Percentiles rank a stretch among this genome's conserved stretches.
Conservation (phyloP, 1,140 invertebrate genomes). For the Macrostomum lignano region DNA sequence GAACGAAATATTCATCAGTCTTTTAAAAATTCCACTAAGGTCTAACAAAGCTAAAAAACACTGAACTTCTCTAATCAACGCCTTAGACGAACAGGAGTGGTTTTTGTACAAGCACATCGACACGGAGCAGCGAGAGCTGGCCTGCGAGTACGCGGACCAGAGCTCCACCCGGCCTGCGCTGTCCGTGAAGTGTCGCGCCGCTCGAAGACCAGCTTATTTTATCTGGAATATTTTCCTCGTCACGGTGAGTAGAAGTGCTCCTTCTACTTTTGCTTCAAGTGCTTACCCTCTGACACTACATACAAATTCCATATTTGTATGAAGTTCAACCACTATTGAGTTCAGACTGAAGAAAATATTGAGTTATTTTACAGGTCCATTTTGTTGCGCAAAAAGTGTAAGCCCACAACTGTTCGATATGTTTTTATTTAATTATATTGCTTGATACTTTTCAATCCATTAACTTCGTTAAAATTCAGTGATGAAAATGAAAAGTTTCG, state of each 20-base stretch:
- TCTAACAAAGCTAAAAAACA: not conserved
- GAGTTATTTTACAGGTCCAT: too few relatives aligned
- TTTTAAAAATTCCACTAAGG: constrained; percentile 12
- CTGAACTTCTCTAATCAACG: not conserved
- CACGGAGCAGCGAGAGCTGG: constrained; percentile 11
- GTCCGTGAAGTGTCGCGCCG: constrained; percentile 22
- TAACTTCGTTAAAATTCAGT: too few relatives aligned
- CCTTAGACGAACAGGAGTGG: constrained; percentile 8
- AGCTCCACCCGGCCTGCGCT: constrained; percentile 16
- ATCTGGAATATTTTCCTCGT: constrained; percentile 28
- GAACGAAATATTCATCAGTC: too few relatives aligned
- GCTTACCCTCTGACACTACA: too few relatives aligned
- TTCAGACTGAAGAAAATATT: too few relatives aligned
- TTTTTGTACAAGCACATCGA: constrained; percentile 9
- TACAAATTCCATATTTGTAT: too few relatives aligned
- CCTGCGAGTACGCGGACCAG: constrained; percentile 19
- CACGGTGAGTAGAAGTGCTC: constrained; percentile 13
- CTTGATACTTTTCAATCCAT: too few relatives aligned
- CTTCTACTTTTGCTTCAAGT: not conserved
- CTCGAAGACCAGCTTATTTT: constrained; percentile 22
- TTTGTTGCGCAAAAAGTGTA: too few relatives aligned
- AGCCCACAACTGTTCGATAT: too few relatives aligned
- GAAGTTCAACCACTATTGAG: too few relatives aligned
- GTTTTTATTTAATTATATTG: too few relatives aligned
- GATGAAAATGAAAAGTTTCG: too few relatives aligned